A percentile compares a stretch with the other conserved stretches of the same genome.
Evolutionary conservation across 2,113 vertebrate genomes (phyloP).

Genomic region (Xiphophorus hellerii): DNA sequence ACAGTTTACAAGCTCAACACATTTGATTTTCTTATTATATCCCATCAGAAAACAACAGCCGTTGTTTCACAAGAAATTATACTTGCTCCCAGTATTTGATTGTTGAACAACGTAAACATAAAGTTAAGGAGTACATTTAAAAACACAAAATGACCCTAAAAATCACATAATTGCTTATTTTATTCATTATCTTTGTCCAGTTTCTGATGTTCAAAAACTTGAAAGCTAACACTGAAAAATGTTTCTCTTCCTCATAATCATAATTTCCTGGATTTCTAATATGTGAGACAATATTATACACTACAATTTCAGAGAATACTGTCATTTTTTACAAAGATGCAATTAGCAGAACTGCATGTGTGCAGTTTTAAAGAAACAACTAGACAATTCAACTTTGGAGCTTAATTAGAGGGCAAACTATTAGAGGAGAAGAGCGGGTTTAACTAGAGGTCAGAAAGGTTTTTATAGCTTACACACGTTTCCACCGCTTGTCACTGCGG

Average conservation of each 20-base stretch:
- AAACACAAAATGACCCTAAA: background rate
- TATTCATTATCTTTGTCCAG: background rate
- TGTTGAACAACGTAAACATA: background rate
- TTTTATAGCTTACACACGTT: slow-evolving; percentile 70
- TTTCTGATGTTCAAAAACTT: background rate
- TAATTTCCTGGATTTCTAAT: slow-evolving; percentile 7
- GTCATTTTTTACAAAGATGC: slow-evolving; percentile 42
- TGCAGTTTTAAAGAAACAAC: slow-evolving; percentile 48
- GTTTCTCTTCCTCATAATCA: background rate
- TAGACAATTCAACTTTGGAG: slow-evolving; percentile 56
- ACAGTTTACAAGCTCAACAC: slow-evolving; percentile 34
- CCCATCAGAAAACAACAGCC: slow-evolving; percentile 6
- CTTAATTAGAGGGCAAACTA: slow-evolving; percentile 78
- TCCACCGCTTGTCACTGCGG: slow-evolving; percentile 75
- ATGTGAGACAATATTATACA: slow-evolving; percentile 25
- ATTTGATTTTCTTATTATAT: slow-evolving; percentile 13
- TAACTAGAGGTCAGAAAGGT: slow-evolving; percentile 76
- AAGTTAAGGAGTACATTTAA: background rate
- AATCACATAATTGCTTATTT: background rate
- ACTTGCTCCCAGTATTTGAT: background rate
- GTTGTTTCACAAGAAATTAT: slow-evolving; percentile 7
- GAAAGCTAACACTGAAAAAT: background rate
- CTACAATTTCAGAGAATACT: slow-evolving; percentile 34
- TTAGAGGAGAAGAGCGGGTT: slow-evolving; percentile 66
- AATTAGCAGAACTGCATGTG: slow-evolving; percentile 63